Conservation (phyloP, 2,888 invertebrate genomes). For the Seladonia tumulorum region DNA sequence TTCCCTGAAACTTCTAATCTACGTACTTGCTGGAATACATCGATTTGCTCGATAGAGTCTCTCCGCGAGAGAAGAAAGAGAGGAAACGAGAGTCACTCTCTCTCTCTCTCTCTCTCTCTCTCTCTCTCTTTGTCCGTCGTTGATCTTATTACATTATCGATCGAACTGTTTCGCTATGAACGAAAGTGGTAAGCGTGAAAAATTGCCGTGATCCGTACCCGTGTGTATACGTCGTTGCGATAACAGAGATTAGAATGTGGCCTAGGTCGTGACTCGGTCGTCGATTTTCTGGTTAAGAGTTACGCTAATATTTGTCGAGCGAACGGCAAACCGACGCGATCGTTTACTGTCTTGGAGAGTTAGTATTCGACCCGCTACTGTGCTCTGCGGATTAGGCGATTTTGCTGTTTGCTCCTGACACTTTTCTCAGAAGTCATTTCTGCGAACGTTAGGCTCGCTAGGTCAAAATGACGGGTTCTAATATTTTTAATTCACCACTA, state of each 20-base stretch:
- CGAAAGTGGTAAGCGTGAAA: constrained; percentile 3
- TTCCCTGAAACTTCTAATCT: constrained; percentile 44
- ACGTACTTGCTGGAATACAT: constrained; percentile 8
- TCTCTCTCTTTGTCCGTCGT: neutral
- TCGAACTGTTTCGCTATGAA: neutral
- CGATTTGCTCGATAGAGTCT: constrained; percentile 30
- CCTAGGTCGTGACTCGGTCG: constrained; percentile 19
- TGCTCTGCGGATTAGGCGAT: neutral
- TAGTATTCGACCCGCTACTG: neutral
- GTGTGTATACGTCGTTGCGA: neutral
- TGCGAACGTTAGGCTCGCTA: too few species aligned
- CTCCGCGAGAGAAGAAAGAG: neutral
- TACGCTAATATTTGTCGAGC: neutral
- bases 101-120: too few species aligned
- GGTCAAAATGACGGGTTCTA: too few species aligned
- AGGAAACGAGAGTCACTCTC: neutral
- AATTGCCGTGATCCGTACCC: neutral
- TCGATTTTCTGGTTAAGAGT: neutral
- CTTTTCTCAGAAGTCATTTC: too few species aligned
- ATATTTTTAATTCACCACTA: too few species aligned
- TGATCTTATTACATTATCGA: constrained; percentile 33
- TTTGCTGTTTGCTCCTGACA: neutral
- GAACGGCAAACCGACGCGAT: neutral
- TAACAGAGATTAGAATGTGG: neutral
- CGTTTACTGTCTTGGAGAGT: neutral